Conservation (phyloP, 2,113 vertebrate genomes). For the Sarotherodon lohbergeri region DNA sequence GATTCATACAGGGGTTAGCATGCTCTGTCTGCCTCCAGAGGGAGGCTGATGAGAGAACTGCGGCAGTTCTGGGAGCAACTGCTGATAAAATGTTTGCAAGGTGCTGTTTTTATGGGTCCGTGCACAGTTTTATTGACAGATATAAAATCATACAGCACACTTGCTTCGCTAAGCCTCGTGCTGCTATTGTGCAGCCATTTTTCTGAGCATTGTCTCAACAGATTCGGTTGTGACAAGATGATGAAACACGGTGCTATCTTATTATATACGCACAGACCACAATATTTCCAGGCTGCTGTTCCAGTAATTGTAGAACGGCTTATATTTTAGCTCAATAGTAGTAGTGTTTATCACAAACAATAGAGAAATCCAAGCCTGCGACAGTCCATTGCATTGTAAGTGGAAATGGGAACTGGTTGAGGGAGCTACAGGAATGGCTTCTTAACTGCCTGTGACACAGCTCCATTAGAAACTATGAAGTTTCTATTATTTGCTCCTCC, state of each 20-base stretch:
- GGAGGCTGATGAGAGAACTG: not conserved
- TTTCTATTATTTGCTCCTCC: conserved; percentile 48
- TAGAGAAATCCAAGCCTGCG: conserved; percentile 2
- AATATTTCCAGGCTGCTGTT: not conserved
- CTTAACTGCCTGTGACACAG: conserved; percentile 52
- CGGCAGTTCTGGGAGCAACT: not conserved
- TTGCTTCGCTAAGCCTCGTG: not conserved
- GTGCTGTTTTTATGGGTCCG: not conserved
- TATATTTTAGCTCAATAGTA: conserved; percentile 40
- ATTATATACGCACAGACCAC: not conserved
- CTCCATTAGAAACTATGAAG: conserved; percentile 50
- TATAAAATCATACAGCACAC: not conserved
- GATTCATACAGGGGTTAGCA: not conserved
- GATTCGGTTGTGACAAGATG: conserved; percentile 5
- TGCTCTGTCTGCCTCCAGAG: not conserved
- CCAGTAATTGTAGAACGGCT: not conserved
- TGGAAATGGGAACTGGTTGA: conserved; percentile 55
- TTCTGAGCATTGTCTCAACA: not conserved
- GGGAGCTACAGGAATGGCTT: conserved; percentile 41
- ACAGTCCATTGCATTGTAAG: conserved; percentile 43
- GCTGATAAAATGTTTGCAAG: not conserved
- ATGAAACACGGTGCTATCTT: conserved; percentile 2
- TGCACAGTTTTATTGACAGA: not conserved
- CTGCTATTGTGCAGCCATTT: not conserved
- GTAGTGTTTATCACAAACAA: conserved; percentile 40